phyloP scores from a whole-genome alignment of 2,113 vertebrate genomes.

The Colaptes auratus region DNA sequence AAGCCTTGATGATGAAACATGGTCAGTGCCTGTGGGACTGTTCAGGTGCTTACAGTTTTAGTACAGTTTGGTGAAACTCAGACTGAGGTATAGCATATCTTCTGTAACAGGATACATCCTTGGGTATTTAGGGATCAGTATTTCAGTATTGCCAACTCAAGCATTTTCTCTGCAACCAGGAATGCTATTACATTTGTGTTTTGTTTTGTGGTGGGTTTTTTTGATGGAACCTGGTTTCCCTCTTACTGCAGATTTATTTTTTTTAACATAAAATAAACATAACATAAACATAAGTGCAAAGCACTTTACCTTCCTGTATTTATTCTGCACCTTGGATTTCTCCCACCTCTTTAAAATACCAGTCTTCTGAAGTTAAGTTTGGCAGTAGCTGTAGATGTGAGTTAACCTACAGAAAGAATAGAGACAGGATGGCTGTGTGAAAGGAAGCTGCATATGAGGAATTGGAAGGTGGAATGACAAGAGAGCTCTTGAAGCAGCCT shows the following conservation, averaged over 20 bases:
- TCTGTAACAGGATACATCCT: neutral
- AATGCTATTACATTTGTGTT: neutral
- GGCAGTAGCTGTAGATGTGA: neutral
- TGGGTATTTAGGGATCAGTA: neutral
- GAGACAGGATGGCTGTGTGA: neutral
- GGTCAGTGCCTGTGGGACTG: neutral
- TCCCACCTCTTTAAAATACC: neutral
- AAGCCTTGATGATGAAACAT: neutral
- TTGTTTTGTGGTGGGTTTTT: neutral
- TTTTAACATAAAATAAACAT: neutral
- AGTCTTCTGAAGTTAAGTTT: neutral
- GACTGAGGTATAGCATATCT: neutral
- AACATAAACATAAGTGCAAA: fast-evolving
- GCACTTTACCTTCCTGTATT: neutral
- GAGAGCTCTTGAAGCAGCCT: neutral
- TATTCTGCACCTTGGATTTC: neutral
- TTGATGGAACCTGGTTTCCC: neutral
- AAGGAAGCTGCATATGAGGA: neutral
- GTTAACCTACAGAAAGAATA: neutral
- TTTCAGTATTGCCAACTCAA: neutral
- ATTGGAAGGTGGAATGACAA: neutral
- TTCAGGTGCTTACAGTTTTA: neutral
- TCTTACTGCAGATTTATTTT: fast-evolving
- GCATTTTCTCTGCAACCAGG: neutral
- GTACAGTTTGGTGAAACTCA: neutral